phyloP scores from a whole-genome alignment of 2,113 vertebrate species.

The Phalacrocorax pelagicus region DNA sequence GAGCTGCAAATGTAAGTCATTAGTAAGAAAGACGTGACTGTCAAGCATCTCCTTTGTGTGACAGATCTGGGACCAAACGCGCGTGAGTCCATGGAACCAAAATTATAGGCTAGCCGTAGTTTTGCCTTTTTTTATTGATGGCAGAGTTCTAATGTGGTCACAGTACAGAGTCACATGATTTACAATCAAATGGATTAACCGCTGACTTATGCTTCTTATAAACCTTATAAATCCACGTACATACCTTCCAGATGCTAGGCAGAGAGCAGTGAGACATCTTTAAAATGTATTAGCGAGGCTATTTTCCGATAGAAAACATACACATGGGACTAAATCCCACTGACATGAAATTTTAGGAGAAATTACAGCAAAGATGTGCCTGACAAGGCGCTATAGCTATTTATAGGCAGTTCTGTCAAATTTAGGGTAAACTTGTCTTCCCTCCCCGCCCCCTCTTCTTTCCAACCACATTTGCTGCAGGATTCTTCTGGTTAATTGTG shows the following conservation, averaged over 20 bases:
- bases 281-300: slow-evolving; percentile 3
- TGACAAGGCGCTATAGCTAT: slow-evolving; percentile 22
- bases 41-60: slow-evolving; percentile 15
- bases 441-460: not conserved
- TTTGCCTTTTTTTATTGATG: slow-evolving; percentile 14
- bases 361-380: slow-evolving; percentile 36
- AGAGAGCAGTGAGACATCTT: slow-evolving; percentile 22
- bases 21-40: slow-evolving; percentile 22
- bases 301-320: not conserved
- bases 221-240: slow-evolving; percentile 40
- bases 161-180: slow-evolving; percentile 30
- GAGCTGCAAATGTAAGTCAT: slow-evolving; percentile 33
- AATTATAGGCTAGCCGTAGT: slow-evolving; percentile 50
- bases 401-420: slow-evolving; percentile 62
- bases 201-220: not conserved
- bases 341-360: not conserved
- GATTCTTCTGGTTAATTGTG: slow-evolving; percentile 60
- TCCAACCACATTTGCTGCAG: slow-evolving; percentile 45
- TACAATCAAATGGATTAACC: slow-evolving; percentile 45
- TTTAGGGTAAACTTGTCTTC: slow-evolving; percentile 35
- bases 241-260: slow-evolving; percentile 57
- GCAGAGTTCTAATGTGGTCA: slow-evolving; percentile 65
- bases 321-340: slow-evolving; percentile 6
- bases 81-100: not conserved
- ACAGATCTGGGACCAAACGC: slow-evolving; percentile 22